Evolutionary conservation across 2,888 invertebrate genomes (phyloP).

Genomic region (Orthosia gothica): DNA sequence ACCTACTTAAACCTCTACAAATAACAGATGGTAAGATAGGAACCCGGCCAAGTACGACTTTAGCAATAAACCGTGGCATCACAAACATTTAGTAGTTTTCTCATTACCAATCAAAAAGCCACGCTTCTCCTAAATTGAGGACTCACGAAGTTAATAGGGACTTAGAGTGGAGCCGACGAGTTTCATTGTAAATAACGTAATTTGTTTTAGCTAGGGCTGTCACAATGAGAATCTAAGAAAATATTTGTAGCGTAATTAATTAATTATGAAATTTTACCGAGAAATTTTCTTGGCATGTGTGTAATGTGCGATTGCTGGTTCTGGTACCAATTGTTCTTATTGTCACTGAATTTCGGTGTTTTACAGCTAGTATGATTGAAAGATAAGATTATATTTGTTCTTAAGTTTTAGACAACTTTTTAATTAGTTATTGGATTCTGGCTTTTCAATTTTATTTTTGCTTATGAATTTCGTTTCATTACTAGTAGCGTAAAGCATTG

Average conservation of each 20-base stretch:
- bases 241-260: too few relatives aligned
- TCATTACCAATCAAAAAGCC: slow-evolving; percentile 26
- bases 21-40: not conserved
- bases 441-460: too few relatives aligned
- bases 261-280: too few relatives aligned
- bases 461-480: too few relatives aligned
- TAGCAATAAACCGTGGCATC: not conserved
- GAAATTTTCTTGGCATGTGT: too few relatives aligned
- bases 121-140: slow-evolving; percentile 31
- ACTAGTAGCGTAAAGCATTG: too few relatives aligned
- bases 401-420: too few relatives aligned
- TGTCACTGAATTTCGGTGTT: not conserved
- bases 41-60: not conserved
- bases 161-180: slow-evolving; percentile 16
- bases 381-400: too few relatives aligned
- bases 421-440: too few relatives aligned
- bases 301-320: too few relatives aligned
- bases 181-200: slow-evolving; percentile 31
- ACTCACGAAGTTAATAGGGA: slow-evolving; percentile 30
- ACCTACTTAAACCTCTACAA: too few relatives aligned
- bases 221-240: not conserved
- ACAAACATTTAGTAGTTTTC: slow-evolving; percentile 22
- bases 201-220: slow-evolving; percentile 43
- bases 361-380: too few relatives aligned
- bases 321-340: not conserved